A percentile compares a stretch with the other conserved stretches of the same genome.
These are phyloP conservation scores for Ceryle rudis DNA, from an alignment of 2,797 vertebrate species.

Conservation along the genomic window DNA sequence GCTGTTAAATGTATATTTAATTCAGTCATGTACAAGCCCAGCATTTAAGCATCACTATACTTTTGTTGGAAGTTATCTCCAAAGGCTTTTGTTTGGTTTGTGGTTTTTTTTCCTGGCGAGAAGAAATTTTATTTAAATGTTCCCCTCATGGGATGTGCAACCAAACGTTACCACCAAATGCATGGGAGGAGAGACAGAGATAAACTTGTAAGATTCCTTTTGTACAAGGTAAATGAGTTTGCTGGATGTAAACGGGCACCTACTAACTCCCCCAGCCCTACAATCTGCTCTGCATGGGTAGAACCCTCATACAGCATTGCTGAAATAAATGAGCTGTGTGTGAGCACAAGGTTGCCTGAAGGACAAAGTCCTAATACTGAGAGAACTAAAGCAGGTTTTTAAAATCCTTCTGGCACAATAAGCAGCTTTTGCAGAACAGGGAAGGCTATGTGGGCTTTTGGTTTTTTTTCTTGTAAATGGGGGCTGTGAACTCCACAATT, in stretches of 20 bases:
- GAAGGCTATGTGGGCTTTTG: neutral
- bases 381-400: constrained; percentile 21
- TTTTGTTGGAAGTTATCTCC: neutral
- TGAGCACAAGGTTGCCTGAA: constrained; percentile 1
- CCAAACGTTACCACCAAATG: neutral
- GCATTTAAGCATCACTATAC: neutral
- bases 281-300: neutral
- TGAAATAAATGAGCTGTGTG: neutral
- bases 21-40: neutral
- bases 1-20: neutral
- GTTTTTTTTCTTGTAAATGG: constrained; percentile 1
- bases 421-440: constrained; percentile 42
- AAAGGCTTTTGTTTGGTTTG: neutral
- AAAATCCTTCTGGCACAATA: constrained; percentile 17
- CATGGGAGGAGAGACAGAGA: neutral
- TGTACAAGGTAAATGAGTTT: neutral
- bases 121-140: neutral
- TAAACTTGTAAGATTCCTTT: neutral
- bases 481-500: constrained; percentile 31
- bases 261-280: neutral
- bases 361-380: neutral
- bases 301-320: neutral
- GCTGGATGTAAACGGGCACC: neutral
- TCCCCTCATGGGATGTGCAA: neutral
- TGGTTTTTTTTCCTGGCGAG: neutral